phyloP scores from a whole-genome alignment of 2,797 vertebrate species.

The Lutjanus argentimaculatus region DNA sequence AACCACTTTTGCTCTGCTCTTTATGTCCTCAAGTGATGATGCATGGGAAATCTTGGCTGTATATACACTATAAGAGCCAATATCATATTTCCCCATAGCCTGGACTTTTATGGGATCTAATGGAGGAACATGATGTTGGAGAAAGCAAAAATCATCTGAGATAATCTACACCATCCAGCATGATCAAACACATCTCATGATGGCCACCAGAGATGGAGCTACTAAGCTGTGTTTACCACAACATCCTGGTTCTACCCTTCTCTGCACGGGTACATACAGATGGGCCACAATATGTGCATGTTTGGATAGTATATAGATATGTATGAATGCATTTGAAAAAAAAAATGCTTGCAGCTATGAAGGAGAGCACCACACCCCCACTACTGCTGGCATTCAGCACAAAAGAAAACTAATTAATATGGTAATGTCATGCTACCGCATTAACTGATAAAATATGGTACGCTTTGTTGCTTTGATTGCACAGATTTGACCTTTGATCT shows the following conservation, averaged over 20 bases:
- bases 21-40: slow-evolving; percentile 9
- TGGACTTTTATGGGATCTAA: slow-evolving; percentile 48
- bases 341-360: slow-evolving; percentile 56
- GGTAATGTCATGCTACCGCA: slow-evolving; percentile 69
- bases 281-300: slow-evolving; percentile 72
- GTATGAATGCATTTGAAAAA: slow-evolving; percentile 68
- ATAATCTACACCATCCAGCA: slow-evolving; percentile 64
- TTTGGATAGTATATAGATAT: slow-evolving; percentile 69
- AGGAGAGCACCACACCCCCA: slow-evolving; percentile 34
- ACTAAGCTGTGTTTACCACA: slow-evolving; percentile 69
- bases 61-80: neutral
- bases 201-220: slow-evolving; percentile 62
- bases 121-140: slow-evolving; percentile 49
- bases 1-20: slow-evolving; percentile 11
- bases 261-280: slow-evolving; percentile 71
- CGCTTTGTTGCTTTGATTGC: slow-evolving; percentile 71
- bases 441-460: slow-evolving; percentile 69
- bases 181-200: slow-evolving; percentile 69
- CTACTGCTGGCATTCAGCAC: slow-evolving; percentile 67
- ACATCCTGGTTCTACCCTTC: slow-evolving; percentile 50
- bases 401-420: slow-evolving; percentile 81
- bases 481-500: slow-evolving; percentile 73
- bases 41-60: slow-evolving; percentile 1
- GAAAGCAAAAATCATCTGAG: slow-evolving; percentile 25
- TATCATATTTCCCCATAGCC: slow-evolving; percentile 31